Conservation (phyloP, 2,888 invertebrate species). For the Nebria salina region DNA sequence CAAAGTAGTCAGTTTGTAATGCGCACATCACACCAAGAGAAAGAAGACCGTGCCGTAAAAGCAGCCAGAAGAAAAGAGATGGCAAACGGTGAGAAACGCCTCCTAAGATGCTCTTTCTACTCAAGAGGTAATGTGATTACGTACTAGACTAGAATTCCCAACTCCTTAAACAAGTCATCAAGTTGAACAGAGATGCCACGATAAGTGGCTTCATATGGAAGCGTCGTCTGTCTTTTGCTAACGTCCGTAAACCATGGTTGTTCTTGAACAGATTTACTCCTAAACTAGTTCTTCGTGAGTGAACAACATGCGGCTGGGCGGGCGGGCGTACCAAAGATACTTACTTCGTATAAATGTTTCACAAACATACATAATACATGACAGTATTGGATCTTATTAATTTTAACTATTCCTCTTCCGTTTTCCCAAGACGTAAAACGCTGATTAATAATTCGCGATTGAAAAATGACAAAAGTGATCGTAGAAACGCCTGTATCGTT, state of each 20-base stretch:
- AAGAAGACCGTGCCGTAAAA: neutral
- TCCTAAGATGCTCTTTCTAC: conserved; percentile 18
- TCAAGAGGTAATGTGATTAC: conserved; percentile 47
- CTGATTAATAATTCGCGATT: no score
- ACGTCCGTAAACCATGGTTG: neutral
- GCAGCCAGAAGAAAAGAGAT: conserved; percentile 1
- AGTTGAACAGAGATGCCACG: conserved; percentile 17
- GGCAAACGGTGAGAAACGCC: conserved; percentile 11
- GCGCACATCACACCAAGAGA: neutral
- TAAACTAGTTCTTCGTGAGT: neutral
- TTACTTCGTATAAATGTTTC: neutral
- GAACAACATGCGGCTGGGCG: neutral
- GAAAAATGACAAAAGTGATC: no score
- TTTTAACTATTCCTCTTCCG: neutral
- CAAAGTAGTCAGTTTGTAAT: conserved; percentile 50
- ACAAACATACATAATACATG: neutral
- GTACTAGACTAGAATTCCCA: conserved; percentile 42
- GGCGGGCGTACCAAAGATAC: neutral
- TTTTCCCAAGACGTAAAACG: neutral
- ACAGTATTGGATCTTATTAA: neutral
- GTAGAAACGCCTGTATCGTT: no score
- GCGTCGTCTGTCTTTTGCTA: neutral
- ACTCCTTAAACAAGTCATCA: conserved; percentile 47
- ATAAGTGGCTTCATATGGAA: neutral
- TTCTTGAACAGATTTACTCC: neutral